Base-by-base conservation (phyloP, 2,797 vertebrate species). In the Argya squamiceps region DNA sequence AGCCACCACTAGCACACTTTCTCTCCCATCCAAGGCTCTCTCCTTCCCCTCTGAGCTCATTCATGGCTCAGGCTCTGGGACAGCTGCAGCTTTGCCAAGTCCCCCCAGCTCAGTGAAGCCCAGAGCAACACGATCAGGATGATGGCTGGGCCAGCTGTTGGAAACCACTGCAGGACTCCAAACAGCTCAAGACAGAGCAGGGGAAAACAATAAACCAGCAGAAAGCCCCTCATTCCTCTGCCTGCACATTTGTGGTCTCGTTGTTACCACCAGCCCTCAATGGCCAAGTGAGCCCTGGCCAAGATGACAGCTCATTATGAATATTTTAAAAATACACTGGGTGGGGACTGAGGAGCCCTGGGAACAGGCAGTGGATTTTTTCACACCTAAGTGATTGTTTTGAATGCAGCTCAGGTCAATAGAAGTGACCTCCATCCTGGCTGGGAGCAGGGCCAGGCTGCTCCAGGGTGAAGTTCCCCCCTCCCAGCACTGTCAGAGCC, bases 91-190 rank as follows among this genome's bases (percentile, higher is more conserved):
- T 36, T 15, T 96, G 97, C 97, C 96, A 97, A 97, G 90, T 83
- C 75, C 76, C 87, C 87, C 88, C 81, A 89, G 92, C 95, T 89
- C 77, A 18, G 80, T 6, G 21, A 46, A 89, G 84, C 92, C 30
- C 71, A 80, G 44, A 96, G 94, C 94, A 96, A 96, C 86, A 90
- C 2, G 39, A 96, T 84, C 67, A 0, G 89, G 96, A 89, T 55
- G 89, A 96, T 94, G 76, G 67, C 84, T 19, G 63, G 84, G 89
- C 96, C 97, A 98, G 98, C 97, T 98, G 97, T 84, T 86, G 70
- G 94, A 91, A 94, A 97, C 91, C 94, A 86, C 95, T 89, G 75
- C 87, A 84, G 87, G 62, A 56, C 95, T 94, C 85, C 96, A 97
- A 97, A 96, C 93, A 97, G 78, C 94, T 44, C 15, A 62, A 94